Evolutionary conservation across 1,140 invertebrate genomes (phyloP).

Genomic region (Drosophila setifemur): DNA sequence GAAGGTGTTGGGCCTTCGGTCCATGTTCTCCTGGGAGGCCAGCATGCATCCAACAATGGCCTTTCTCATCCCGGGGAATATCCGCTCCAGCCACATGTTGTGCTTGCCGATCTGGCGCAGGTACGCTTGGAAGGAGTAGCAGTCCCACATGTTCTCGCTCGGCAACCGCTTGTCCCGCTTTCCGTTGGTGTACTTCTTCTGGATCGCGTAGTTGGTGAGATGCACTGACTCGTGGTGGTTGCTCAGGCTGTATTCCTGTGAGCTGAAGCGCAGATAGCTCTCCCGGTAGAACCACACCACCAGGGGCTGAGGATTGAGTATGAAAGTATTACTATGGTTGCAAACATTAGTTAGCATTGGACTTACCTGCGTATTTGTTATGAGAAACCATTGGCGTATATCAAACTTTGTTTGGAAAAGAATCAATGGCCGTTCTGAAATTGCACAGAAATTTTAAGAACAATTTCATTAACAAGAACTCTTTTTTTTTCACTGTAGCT

Average conservation of each 20-base stretch:
- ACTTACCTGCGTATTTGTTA: constrained; percentile 84
- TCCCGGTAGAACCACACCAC: constrained; percentile 91
- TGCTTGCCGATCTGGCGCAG: constrained; percentile 88
- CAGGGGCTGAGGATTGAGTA: constrained; percentile 88
- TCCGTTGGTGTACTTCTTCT: constrained; percentile 93
- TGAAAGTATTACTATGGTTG: constrained; percentile 52
- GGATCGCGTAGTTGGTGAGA: constrained; percentile 96
- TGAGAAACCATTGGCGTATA: constrained; percentile 95
- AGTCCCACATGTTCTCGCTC: constrained; percentile 94
- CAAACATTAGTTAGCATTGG: neutral
- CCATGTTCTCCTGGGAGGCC: constrained; percentile 93
- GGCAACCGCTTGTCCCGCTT: constrained; percentile 88
- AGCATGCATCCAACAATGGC: constrained; percentile 93
- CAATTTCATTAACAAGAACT: neutral
- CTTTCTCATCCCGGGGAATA: constrained; percentile 95
- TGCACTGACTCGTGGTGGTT: constrained; percentile 97
- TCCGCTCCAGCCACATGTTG: constrained; percentile 90
- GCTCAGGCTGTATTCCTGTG: constrained; percentile 93
- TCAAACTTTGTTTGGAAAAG: constrained; percentile 97
- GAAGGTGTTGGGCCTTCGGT: constrained; percentile 93
- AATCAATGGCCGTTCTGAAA: constrained; percentile 90
- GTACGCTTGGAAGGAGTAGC: constrained; percentile 89
- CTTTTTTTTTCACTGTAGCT: neutral
- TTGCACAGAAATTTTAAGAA: neutral
- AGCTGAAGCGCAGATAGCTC: constrained; percentile 96